These are phyloP conservation scores for Pongo pygmaeus DNA, from an alignment of 2,113 vertebrate genomes.

Conservation along the genomic window DNA sequence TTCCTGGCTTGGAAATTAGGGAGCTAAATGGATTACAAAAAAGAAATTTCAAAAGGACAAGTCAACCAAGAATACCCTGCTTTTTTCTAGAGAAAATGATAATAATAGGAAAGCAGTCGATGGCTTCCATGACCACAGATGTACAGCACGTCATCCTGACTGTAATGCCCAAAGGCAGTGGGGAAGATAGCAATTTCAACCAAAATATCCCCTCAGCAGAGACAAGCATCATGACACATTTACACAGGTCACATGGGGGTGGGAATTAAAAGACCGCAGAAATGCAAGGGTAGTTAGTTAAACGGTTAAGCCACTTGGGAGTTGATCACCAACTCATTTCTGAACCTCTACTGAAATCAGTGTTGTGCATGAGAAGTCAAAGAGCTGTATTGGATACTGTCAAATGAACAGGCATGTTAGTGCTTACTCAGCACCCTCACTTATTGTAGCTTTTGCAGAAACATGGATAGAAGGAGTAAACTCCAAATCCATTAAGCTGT, in stretches of 20 bases:
- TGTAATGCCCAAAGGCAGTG: neutral
- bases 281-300: neutral
- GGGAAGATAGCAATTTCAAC: neutral
- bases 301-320: neutral
- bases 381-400: neutral
- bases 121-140: neutral
- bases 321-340: neutral
- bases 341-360: neutral
- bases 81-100: neutral
- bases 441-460: neutral
- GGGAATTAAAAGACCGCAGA: neutral
- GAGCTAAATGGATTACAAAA: neutral
- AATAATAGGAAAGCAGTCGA: neutral
- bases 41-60: neutral
- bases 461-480: neutral
- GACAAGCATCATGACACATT: neutral
- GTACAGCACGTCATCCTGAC: neutral
- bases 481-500: neutral
- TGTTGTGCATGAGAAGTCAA: neutral
- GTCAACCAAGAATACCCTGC: neutral
- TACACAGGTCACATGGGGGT: neutral
- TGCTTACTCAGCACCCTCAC: neutral
- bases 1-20: too few species aligned
- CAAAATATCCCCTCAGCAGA: neutral
- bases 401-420: neutral